Evolutionary conservation across 2,113 vertebrate genomes (phyloP).

Genomic region (Galemys pyrenaicus): DNA sequence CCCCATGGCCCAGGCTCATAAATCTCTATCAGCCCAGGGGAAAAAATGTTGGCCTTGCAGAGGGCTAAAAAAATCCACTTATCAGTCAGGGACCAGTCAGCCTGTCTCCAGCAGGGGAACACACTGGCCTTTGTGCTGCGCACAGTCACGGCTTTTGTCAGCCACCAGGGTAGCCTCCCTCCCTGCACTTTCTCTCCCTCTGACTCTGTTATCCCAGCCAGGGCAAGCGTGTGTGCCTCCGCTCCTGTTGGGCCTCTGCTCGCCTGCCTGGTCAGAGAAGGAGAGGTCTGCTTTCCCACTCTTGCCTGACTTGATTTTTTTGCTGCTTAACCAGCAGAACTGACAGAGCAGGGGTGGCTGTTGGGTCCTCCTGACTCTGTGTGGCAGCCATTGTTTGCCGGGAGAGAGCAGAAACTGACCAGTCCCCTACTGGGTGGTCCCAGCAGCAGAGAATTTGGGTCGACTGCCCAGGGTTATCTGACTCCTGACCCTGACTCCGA

Average conservation of each 20-base stretch:
- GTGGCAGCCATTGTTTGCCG: background rate
- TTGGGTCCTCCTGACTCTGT: background rate
- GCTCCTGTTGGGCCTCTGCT: slow-evolving; percentile 67
- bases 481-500: background rate
- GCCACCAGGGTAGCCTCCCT: background rate
- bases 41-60: background rate
- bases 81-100: slow-evolving; percentile 59
- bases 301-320: slow-evolving; percentile 66
- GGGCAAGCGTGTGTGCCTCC: background rate
- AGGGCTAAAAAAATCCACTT: slow-evolving; percentile 49
- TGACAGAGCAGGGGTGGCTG: slow-evolving; percentile 56
- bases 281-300: slow-evolving; percentile 70
- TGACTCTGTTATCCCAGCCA: slow-evolving; percentile 70
- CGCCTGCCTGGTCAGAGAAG: slow-evolving; percentile 40
- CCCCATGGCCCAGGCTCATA: background rate
- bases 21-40: background rate
- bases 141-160: slow-evolving; percentile 70
- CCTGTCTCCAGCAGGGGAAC: background rate
- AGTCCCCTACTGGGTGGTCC: background rate
- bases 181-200: background rate
- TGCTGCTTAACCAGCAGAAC: slow-evolving; percentile 12
- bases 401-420: background rate
- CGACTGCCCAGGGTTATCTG: background rate
- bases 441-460: background rate
- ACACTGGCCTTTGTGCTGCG: slow-evolving; percentile 67